These are phyloP conservation scores for Scotopteryx bipunctaria DNA, from an alignment of 2,888 invertebrate genomes.

Conservation along the genomic window DNA sequence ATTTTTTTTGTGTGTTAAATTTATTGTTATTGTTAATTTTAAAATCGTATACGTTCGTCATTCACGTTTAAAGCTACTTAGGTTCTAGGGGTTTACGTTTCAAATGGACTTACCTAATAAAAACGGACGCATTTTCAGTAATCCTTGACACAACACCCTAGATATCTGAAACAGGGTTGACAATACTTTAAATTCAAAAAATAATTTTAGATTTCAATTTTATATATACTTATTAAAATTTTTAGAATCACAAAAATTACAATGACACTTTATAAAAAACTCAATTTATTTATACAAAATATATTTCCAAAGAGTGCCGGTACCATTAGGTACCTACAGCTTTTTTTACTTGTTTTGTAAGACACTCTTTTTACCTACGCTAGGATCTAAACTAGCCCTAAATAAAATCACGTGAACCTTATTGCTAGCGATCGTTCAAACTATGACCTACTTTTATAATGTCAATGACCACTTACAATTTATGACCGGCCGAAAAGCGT, in stretches of 20 bases:
- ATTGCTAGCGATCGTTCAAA: slow-evolving; percentile 35
- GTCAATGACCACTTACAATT: slow-evolving; percentile 57
- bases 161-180: slow-evolving; percentile 15
- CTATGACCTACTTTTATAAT: slow-evolving; percentile 60
- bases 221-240: too few relatives aligned
- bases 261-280: too few relatives aligned
- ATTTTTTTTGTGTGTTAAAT: too few relatives aligned
- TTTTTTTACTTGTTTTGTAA: too few relatives aligned
- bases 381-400: background rate
- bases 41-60: too few relatives aligned
- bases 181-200: too few relatives aligned
- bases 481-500: slow-evolving; percentile 44
- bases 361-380: too few relatives aligned
- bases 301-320: too few relatives aligned
- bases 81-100: background rate
- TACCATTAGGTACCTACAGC: too few relatives aligned
- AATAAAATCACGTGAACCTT: slow-evolving; percentile 6
- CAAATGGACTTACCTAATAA: slow-evolving; percentile 50
- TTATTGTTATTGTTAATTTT: too few relatives aligned
- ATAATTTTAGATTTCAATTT: background rate
- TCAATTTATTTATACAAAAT: too few relatives aligned
- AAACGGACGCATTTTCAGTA: slow-evolving; percentile 51
- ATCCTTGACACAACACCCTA: background rate
- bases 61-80: background rate
- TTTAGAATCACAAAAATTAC: too few relatives aligned